Base-by-base conservation (phyloP, 1,140 invertebrate genomes). In the Drosophila oshimai region DNA sequence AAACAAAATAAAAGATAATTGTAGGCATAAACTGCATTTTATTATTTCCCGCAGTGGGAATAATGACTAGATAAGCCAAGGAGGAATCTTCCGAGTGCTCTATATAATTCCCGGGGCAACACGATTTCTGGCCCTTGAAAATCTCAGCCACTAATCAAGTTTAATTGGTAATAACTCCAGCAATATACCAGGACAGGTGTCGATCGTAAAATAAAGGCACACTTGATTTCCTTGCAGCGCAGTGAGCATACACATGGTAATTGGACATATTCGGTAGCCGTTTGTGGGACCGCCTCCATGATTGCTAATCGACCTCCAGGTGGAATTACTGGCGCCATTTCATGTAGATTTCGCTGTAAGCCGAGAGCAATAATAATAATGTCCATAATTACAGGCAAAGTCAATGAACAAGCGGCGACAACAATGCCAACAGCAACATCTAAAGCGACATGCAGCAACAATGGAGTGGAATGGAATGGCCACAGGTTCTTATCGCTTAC, bases 401-500 rank as follows among this genome's bases (percentile, higher is more conserved):
- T 75, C 74, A 76, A 65, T 53, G 73, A 34, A 51, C 73, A 62
- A 49, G 70, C 74, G 53, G 46, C 70, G 47, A 77, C 73, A 69
- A 77, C 78, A 81, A 72, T 51, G 67, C 53, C 42, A 71, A 64
- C 67, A 58, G 36, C 50, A 54, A 49, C 42, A 37, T 50, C 36
- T 65, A 22, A 33, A 37, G 54, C 73, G 72, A 71, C 42, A 44
- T n/a, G 39, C 53, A 57, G 29, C 47, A 44, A 29, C 47, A 57
- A 44, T 18, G 9, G 26, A 28, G 13, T 28, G 41, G 57, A 55
- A 54, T 51, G n/a, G n/a, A 73, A 73, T 49, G 57, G 49, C 55
- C 67, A 17, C 55, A 29, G 50, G 80, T 84, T 84, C 80, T 84
- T 84, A 84, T 84, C 80, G 80, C 80, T 75, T 64, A 76, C 81